Conservation (phyloP, 2,888 invertebrate genomes). For the Macrosiphum euphorbiae region DNA sequence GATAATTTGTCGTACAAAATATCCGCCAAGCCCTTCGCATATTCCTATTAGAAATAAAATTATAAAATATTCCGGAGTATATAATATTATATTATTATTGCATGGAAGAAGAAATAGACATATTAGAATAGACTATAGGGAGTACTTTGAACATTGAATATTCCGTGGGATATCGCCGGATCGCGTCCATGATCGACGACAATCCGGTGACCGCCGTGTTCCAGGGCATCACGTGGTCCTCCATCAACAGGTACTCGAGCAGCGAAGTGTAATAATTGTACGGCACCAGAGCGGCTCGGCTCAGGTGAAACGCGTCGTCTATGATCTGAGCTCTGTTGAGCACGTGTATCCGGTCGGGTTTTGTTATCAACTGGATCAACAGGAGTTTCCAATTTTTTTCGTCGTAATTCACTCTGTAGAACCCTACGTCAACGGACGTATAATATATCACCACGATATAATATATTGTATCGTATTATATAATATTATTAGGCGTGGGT, state of each 20-base stretch:
- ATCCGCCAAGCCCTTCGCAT: slow-evolving; percentile 10
- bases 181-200: slow-evolving; percentile 59
- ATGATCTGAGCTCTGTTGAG: slow-evolving; percentile 84
- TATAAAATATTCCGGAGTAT: neutral
- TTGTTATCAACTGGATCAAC: slow-evolving; percentile 76
- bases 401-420: slow-evolving; percentile 83
- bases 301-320: slow-evolving; percentile 83
- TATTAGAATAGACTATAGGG: neutral
- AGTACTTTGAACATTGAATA: slow-evolving; percentile 15
- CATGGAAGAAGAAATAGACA: neutral
- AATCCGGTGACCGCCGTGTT: slow-evolving; percentile 70
- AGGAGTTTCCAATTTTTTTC: slow-evolving; percentile 79
- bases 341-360: slow-evolving; percentile 71
- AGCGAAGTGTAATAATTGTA: slow-evolving; percentile 78
- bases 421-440: slow-evolving; percentile 69
- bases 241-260: slow-evolving; percentile 78
- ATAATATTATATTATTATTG: neutral
- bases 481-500: neutral
- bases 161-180: slow-evolving; percentile 35
- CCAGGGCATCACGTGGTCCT: slow-evolving; percentile 79
- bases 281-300: slow-evolving; percentile 75
- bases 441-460: neutral
- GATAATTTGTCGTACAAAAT: slow-evolving; percentile 32
- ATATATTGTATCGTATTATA: neutral
- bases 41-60: neutral